Conservation (phyloP, 2,113 vertebrate genomes). For the Petrocephalus microphthalmus region DNA sequence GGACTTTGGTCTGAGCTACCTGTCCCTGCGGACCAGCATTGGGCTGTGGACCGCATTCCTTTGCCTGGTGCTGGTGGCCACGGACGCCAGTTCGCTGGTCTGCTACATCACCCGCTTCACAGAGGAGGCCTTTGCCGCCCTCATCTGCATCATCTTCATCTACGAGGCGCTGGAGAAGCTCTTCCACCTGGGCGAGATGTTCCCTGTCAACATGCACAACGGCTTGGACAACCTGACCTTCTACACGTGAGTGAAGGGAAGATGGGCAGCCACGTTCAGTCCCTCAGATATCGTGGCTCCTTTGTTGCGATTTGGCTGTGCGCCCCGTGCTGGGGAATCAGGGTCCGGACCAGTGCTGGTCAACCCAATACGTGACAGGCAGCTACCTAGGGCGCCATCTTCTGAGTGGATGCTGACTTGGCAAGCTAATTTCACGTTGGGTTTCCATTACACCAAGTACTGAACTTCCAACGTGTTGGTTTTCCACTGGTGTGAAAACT, state of each 20-base stretch:
- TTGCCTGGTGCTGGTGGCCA: slow-evolving; percentile 83
- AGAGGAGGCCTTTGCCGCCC: slow-evolving; percentile 87
- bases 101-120: slow-evolving; percentile 95
- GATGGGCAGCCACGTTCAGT: background rate
- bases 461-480: background rate
- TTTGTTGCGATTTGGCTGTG: background rate
- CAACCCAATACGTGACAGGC: background rate
- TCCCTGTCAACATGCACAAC: slow-evolving; percentile 81
- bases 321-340: background rate
- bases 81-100: slow-evolving; percentile 88
- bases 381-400: background rate
- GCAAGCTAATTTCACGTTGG: background rate
- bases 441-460: background rate
- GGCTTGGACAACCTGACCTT: slow-evolving; percentile 74
- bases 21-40: slow-evolving; percentile 84
- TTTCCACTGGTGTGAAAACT: background rate
- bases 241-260: slow-evolving; percentile 71
- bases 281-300: background rate
- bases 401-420: background rate
- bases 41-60: slow-evolving; percentile 90
- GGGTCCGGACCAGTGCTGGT: background rate
- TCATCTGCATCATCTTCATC: slow-evolving; percentile 97
- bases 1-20: slow-evolving; percentile 79
- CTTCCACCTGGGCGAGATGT: slow-evolving; percentile 78
- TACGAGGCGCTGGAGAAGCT: slow-evolving; percentile 93